Evolutionary conservation across 2,797 vertebrate species (phyloP), one percentile per base, ranked within the genome.

Genomic region (Sebastiscus tertius): DNA sequence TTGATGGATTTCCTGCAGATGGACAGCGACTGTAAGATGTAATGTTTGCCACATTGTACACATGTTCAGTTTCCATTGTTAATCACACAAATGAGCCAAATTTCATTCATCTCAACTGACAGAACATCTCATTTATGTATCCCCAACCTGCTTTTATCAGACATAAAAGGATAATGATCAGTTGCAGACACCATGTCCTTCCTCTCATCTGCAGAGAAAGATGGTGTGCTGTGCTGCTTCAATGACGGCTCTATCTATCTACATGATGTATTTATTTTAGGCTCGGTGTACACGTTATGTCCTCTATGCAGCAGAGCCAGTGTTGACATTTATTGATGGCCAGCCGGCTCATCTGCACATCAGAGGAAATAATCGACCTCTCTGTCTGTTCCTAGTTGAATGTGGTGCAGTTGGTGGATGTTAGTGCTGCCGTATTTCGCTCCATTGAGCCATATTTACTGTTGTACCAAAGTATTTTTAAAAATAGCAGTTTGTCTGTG

Each of bases 221-320:
- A 75, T 49, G 13, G 31, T 29, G 52, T 36, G 2, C 36, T 77
- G 33, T 26, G 52, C 8, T 42, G 60, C 74, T 26, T 79, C 31
- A 54, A 1, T 82, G 70, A 34, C 64, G 42, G 27, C 56, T 8
- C 33, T 58, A 36, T 68, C 6, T 58, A 29, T 70, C 10, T 49
- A 27, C 69, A n/a, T 75, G 33, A 59, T 75, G 69, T 67, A 61
- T 88, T 87, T 81, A 75, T 75, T 80, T 78, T 67, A 49, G 54
- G 6, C 59, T 34, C 33, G 60, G 34, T 78, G 29, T 29, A 18
- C 36, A 56, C 72, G 36, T 59, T 26, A 34, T 46, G 42, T 31
- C 67, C 65, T 62, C 36, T 46, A 20, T 58, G 26, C 39, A 69
- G 70, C 39, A 75, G 49, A 78, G 34, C 27, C 24, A 1, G 56